phyloP scores from a whole-genome alignment of 1,140 invertebrate species.

The Tetramorium parvispinum region DNA sequence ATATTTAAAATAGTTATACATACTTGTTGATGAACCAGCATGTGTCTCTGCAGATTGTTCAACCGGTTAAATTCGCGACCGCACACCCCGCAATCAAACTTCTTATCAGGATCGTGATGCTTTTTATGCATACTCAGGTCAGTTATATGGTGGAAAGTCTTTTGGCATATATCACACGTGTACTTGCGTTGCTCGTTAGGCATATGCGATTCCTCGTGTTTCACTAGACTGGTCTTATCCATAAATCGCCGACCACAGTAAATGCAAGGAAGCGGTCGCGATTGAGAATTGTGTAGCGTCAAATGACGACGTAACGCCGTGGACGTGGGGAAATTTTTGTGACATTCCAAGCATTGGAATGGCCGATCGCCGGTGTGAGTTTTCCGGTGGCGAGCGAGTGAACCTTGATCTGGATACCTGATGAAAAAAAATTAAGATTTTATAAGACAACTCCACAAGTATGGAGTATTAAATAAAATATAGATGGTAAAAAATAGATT shows the following conservation, averaged over 20 bases:
- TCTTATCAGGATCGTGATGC: slow-evolving; percentile 84
- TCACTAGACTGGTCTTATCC: slow-evolving; percentile 81
- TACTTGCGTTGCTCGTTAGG: slow-evolving; percentile 81
- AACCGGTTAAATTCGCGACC: slow-evolving; percentile 85
- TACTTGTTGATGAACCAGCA: slow-evolving; percentile 86
- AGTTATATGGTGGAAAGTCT: slow-evolving; percentile 78
- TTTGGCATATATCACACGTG: slow-evolving; percentile 83
- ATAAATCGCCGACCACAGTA: slow-evolving; percentile 84
- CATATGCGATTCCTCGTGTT: slow-evolving; percentile 84
- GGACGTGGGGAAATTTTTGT: slow-evolving; percentile 83
- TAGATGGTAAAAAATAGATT: neutral
- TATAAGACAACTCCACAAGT: slow-evolving; percentile 27
- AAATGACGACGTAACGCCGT: slow-evolving; percentile 82
- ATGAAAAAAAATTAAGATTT: slow-evolving; percentile 27
- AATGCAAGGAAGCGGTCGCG: slow-evolving; percentile 83
- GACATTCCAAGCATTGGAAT: slow-evolving; percentile 84
- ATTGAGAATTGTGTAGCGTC: slow-evolving; percentile 82
- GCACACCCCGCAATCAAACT: slow-evolving; percentile 85
- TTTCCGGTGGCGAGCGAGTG: slow-evolving; percentile 82
- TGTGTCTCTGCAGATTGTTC: slow-evolving; percentile 85
- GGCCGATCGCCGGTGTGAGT: slow-evolving; percentile 82
- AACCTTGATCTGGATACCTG: slow-evolving; percentile 84
- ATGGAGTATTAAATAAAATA: slow-evolving; percentile 13
- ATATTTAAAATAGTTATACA: slow-evolving; percentile 70
- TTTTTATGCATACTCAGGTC: slow-evolving; percentile 84